A percentile compares a stretch with the other conserved stretches of the same genome.
These are phyloP conservation scores for Periplaneta americana DNA, from an alignment of 1,140 invertebrate species.

Conservation along the genomic window DNA sequence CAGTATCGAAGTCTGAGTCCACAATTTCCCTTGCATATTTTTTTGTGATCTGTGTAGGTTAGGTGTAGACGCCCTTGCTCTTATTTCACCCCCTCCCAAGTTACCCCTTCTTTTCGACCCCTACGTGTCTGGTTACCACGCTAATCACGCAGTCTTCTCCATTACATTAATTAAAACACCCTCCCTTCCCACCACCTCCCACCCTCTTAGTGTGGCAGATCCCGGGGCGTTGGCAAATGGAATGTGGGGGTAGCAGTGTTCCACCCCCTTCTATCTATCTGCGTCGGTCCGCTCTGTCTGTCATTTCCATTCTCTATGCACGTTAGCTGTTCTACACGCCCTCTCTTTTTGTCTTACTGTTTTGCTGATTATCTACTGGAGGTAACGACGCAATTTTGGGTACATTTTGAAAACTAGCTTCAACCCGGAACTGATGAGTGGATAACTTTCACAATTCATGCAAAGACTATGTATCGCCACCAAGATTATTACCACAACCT, in stretches of 20 bases:
- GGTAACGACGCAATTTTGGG: neutral
- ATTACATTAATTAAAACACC: neutral
- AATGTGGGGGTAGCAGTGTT: neutral
- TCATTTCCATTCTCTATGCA: neutral
- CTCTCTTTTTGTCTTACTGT: neutral
- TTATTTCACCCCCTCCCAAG: neutral
- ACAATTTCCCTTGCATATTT: neutral
- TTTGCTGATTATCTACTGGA: neutral
- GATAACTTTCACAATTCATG: too few relatives aligned
- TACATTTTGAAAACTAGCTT: neutral
- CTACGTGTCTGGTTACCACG: neutral
- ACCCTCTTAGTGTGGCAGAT: neutral
- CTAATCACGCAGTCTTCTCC: neutral
- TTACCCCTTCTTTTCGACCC: neutral
- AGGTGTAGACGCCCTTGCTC: neutral
- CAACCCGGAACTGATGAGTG: too few relatives aligned
- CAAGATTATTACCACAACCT: too few relatives aligned
- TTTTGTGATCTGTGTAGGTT: neutral
- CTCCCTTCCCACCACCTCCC: neutral
- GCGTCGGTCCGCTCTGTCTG: neutral
- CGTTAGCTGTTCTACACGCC: neutral
- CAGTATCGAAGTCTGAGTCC: neutral
- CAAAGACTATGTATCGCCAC: too few relatives aligned
- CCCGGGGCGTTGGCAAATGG: neutral
- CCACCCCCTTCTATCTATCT: neutral